These are phyloP conservation scores for Antheraea yamamai DNA, from an alignment of 2,888 invertebrate genomes.

Conservation along the genomic window DNA sequence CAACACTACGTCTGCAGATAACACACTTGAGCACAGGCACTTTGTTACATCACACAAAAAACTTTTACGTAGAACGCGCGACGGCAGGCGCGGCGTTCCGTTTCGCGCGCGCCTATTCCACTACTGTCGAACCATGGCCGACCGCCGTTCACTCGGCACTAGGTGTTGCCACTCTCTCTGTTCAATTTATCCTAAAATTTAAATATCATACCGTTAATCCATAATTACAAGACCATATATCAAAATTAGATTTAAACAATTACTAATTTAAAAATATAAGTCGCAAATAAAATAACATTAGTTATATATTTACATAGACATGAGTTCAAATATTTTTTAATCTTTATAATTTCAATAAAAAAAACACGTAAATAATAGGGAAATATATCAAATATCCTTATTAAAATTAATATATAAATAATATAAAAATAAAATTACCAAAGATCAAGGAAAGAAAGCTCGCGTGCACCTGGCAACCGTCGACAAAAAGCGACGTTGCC, in stretches of 20 bases:
- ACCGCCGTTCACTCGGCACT: constrained; percentile 65
- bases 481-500: constrained; percentile 71
- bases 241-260: background rate
- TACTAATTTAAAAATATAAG: background rate
- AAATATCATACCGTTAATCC: background rate
- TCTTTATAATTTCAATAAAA: background rate
- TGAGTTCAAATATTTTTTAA: background rate
- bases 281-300: background rate
- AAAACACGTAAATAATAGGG: background rate
- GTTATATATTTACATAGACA: background rate
- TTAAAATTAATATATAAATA: background rate
- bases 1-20: constrained; percentile 42
- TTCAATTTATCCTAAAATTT: constrained; percentile 25
- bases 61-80: constrained; percentile 37
- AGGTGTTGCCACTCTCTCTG: constrained; percentile 49
- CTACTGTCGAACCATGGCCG: constrained; percentile 60
- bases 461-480: constrained; percentile 47
- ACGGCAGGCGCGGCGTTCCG: constrained; percentile 33
- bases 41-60: constrained; percentile 55
- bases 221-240: background rate
- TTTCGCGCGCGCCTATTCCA: constrained; percentile 35
- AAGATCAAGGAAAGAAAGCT: constrained; percentile 53
- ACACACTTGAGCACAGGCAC: constrained; percentile 40
- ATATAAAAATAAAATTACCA: constrained; percentile 35
- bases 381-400: constrained; percentile 16